Evolutionary conservation across 30 jellyfish, hydroid and myxozoan genomes (phyloP), one percentile per base, ranked within the genome.

Genomic region (Sanderia malayensis): DNA sequence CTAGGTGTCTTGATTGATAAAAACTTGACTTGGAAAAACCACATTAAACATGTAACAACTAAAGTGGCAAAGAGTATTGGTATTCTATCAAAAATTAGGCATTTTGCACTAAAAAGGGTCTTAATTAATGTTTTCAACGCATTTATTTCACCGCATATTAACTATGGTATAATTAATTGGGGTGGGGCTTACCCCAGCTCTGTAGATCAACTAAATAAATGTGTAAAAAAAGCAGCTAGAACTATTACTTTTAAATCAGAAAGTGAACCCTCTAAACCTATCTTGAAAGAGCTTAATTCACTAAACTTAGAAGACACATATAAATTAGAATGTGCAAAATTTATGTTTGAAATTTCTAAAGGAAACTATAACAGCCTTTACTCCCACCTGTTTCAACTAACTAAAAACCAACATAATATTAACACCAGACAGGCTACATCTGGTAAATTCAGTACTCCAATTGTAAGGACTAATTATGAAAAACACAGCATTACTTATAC

Each of bases 301-400:
- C 27, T 70, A 30, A 70, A 45, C 58, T 45, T 70, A 70, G 81
- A 70, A 70, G 81, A 70, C 81, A 44, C 81, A 11, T 70, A 70
- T 31, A 44, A 70, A 29, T 70, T 70, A 49, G 69, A 70, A 26
- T 70, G 69, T 46, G 69, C 81, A 60, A 70, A 70, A 23, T 46
- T 0, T 26, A 41, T 70, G 46, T 70, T 46, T 47, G 81, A 67
- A 32, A 67, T 67, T 10, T 67, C 69, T 49, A 70, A 70, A 70
- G 69, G 81, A 23, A 1, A 34, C 68, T 70, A 46, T 49, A 37
- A 23, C 28, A 32, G 58, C 57, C 69, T 70, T 44, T 70, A 33
- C 27, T 19, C 70, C 15, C 63, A 20, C 69, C 58, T 44, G 18
- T 70, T 70, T 49, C 68, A 70, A 2, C 53, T n/a, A 26, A 31